A percentile compares a stretch with the other conserved stretches of the same genome.
Conservation (phyloP, 2,113 vertebrate species). For the Onychostoma macrolepis region DNA sequence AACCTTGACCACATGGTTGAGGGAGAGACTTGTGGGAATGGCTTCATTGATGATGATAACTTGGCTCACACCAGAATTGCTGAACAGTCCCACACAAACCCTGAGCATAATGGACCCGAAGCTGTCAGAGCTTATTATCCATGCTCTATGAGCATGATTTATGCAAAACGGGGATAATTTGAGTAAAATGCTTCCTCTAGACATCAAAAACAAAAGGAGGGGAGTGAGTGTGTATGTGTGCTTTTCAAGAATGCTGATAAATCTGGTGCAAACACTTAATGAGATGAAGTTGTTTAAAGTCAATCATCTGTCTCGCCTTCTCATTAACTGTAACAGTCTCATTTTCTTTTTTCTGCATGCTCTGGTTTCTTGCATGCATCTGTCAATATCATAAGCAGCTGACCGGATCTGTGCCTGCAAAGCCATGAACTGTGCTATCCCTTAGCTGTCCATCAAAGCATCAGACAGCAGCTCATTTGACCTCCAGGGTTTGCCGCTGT, state of each 20-base stretch:
- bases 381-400: slow-evolving; percentile 29
- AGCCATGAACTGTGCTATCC: not conserved
- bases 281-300: not conserved
- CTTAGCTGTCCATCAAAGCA: slow-evolving; percentile 22
- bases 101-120: not conserved
- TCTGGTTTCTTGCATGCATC: not conserved
- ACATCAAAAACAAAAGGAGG: not conserved
- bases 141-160: slow-evolving; percentile 16
- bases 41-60: slow-evolving; percentile 33
- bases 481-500: slow-evolving; percentile 20
- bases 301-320: not conserved
- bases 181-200: not conserved
- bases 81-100: not conserved
- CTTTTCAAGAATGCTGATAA: not conserved
- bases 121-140: not conserved
- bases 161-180: slow-evolving; percentile 1
- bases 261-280: not conserved
- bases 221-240: not conserved
- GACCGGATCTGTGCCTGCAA: not conserved
- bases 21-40: slow-evolving; percentile 16
- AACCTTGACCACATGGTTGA: slow-evolving; percentile 49
- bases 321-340: not conserved
- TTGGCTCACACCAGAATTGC: not conserved
- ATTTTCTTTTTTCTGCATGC: slow-evolving; percentile 4
- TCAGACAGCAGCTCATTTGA: slow-evolving; percentile 10